Evolutionary conservation across 2,888 invertebrate species (phyloP).

Genomic region (Caenorhabditis parvicauda): DNA sequence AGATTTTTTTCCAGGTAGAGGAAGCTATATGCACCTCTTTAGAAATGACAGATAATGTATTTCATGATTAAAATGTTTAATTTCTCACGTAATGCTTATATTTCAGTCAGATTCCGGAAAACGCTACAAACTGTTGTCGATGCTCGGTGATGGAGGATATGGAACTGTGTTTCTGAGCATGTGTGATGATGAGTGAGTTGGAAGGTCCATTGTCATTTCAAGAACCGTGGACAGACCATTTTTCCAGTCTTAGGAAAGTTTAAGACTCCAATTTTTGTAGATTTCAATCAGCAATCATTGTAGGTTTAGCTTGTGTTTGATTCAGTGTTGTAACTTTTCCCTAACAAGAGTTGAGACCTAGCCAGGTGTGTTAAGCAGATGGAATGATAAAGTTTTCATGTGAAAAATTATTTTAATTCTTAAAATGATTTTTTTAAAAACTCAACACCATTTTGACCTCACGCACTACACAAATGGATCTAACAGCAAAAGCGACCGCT

Average conservation of each 20-base stretch:
- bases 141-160: conserved; percentile 50
- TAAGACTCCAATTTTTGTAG: too few species aligned
- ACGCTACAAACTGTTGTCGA: conserved; percentile 29
- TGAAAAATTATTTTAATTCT: neutral
- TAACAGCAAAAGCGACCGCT: too few species aligned
- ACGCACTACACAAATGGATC: too few species aligned
- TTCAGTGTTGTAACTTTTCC: neutral
- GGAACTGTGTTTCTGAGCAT: conserved; percentile 36
- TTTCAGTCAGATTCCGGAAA: conserved; percentile 7
- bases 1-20: too few species aligned
- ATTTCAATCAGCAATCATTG: too few species aligned
- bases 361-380: too few species aligned
- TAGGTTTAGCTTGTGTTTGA: neutral
- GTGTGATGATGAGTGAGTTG: conserved; percentile 19
- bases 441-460: too few species aligned
- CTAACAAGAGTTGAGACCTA: too few species aligned
- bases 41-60: neutral
- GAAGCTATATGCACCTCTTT: too few species aligned
- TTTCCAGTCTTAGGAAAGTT: too few species aligned
- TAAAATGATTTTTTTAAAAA: neutral
- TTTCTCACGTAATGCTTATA: neutral
- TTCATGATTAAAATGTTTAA: neutral
- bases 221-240: too few species aligned
- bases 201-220: neutral
- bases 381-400: too few species aligned